These are phyloP conservation scores for Notodonta ziczac DNA, from an alignment of 2,888 invertebrate genomes.

Conservation along the genomic window DNA sequence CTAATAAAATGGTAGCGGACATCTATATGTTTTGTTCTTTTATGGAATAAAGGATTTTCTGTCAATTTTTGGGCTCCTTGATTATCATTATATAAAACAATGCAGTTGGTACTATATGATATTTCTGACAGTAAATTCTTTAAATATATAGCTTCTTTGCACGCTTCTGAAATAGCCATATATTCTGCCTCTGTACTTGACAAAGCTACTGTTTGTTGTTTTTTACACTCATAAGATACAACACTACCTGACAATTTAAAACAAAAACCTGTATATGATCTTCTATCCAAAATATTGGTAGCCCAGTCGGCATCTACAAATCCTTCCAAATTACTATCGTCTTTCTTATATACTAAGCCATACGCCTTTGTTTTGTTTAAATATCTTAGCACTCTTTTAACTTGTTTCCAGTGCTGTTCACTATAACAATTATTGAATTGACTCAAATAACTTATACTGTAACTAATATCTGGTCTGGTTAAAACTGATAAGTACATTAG, in stretches of 20 bases:
- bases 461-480: constrained; percentile 20
- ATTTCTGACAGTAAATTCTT: constrained; percentile 6
- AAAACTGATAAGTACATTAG: constrained; percentile 21
- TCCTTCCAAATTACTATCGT: constrained; percentile 5
- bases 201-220: constrained; percentile 3
- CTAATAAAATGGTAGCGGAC: constrained; percentile 7
- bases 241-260: constrained; percentile 5
- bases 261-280: constrained; percentile 4
- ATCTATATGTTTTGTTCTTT: constrained; percentile 10
- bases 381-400: constrained; percentile 1
- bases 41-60: constrained; percentile 5
- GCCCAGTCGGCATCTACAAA: constrained; percentile 9
- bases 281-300: constrained; percentile 1
- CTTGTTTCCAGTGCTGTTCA: background rate
- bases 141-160: constrained; percentile 10
- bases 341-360: constrained; percentile 4
- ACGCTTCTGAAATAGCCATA: constrained; percentile 7
- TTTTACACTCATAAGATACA: constrained; percentile 6
- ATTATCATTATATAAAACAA: constrained; percentile 1
- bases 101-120: background rate
- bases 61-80: constrained; percentile 7
- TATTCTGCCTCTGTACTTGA: constrained; percentile 11
- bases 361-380: constrained; percentile 6
- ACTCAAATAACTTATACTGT: constrained; percentile 14
- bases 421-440: constrained; percentile 12